These are phyloP conservation scores for Hippopotamyrus pictus DNA, from an alignment of 2,797 vertebrate genomes.

Conservation along the genomic window DNA sequence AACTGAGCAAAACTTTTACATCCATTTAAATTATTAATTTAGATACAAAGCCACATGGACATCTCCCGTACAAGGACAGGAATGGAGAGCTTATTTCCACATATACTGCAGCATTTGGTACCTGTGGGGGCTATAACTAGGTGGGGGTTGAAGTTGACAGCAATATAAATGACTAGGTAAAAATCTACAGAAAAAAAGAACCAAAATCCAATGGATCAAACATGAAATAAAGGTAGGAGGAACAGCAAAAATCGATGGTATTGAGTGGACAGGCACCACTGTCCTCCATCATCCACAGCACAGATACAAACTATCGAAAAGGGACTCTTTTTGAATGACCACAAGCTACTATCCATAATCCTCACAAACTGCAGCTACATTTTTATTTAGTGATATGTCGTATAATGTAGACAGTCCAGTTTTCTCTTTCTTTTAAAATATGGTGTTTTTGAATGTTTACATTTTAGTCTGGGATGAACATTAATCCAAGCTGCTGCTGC, in stretches of 20 bases:
- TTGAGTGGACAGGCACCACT: not conserved
- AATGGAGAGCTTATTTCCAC: not conserved
- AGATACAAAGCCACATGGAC: not conserved
- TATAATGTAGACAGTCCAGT: not conserved
- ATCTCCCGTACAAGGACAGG: not conserved
- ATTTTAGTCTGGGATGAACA: not conserved
- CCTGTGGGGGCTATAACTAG: not conserved
- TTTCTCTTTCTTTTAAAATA: not conserved
- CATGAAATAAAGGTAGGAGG: not conserved
- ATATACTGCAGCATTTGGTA: not conserved
- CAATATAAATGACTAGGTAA: constrained; percentile 1
- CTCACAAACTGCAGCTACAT: not conserved
- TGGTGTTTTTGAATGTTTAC: not conserved
- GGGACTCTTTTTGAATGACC: not conserved
- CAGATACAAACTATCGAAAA: not conserved
- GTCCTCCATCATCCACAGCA: not conserved
- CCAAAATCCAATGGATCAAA: constrained; percentile 4
- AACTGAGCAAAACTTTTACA: not conserved
- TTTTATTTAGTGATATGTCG: not conserved
- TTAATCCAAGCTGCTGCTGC: not conserved
- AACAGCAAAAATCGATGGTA: constrained; percentile 1
- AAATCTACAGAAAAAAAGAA: not conserved
- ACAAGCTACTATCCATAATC: not conserved
- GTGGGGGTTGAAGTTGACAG: not conserved
- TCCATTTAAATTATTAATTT: not conserved